A percentile compares a stretch with the other conserved stretches of the same genome.
These are phyloP conservation scores for Macrochelys suwanniensis DNA, from an alignment of 2,797 vertebrate species.

Conservation along the genomic window DNA sequence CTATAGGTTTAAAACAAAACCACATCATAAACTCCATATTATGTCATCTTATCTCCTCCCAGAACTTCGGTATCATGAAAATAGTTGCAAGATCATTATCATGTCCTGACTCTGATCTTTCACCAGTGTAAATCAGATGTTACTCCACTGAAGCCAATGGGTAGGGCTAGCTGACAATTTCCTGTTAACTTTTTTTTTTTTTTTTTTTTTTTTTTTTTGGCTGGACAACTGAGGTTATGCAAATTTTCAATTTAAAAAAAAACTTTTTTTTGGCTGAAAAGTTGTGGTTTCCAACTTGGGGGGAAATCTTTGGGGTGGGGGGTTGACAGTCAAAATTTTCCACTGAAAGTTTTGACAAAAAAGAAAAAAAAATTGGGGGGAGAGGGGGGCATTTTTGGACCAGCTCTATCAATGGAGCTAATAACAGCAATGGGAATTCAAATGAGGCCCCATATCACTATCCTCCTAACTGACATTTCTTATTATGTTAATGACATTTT, in stretches of 20 bases:
- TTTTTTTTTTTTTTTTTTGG: not conserved
- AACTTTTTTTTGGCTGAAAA: not conserved
- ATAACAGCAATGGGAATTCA: not conserved
- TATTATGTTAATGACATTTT: not conserved
- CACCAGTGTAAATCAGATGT: not conserved
- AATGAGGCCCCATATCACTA: not conserved
- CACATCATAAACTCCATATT: not conserved
- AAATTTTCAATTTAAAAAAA: not conserved
- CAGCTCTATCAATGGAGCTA: not conserved
- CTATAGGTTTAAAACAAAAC: not conserved
- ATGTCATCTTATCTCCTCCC: not conserved
- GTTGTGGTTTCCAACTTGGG: not conserved
- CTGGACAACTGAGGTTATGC: not conserved
- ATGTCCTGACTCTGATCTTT: not conserved
- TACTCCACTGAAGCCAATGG: not conserved
- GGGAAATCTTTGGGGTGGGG: no score
- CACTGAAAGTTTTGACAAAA: not conserved
- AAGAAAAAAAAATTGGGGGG: not conserved
- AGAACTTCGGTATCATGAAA: accelerated
- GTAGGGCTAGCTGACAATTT: not conserved
- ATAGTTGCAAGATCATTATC: not conserved
- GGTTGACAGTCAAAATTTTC: not conserved
- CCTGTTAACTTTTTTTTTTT: not conserved
- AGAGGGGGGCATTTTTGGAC: not conserved
- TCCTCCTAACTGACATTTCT: not conserved